A percentile compares a stretch with the other conserved stretches of the same genome.
phyloP scores from a whole-genome alignment of 2,113 vertebrate species.

The Pomatostomus ruficeps region DNA sequence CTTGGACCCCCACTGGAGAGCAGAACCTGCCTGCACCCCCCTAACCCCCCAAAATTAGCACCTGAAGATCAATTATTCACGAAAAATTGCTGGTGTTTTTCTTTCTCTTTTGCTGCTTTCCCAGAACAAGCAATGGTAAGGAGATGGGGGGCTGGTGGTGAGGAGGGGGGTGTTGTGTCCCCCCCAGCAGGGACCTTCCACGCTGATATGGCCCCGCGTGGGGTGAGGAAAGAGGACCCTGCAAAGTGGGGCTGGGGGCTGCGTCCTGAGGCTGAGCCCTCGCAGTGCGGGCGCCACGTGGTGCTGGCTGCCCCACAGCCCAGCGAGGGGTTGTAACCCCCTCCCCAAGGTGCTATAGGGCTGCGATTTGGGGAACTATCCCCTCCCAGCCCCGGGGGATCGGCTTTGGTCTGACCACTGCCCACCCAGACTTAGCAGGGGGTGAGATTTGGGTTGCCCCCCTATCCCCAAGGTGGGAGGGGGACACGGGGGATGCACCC shows the following conservation, averaged over 20 bases:
- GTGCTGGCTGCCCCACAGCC: not conserved
- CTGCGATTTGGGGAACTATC: not conserved
- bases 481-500: fast-evolving
- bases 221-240: not conserved
- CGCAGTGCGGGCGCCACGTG: fast-evolving
- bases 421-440: fast-evolving
- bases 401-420: not conserved
- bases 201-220: not conserved
- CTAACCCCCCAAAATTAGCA: not conserved
- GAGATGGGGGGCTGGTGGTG: fast-evolving
- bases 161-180: not conserved
- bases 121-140: not conserved
- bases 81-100: not conserved
- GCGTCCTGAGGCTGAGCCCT: not conserved
- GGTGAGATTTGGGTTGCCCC: not conserved
- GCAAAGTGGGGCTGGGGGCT: not conserved
- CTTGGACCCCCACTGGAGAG: not conserved
- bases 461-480: fast-evolving
- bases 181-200: not conserved
- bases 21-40: not conserved
- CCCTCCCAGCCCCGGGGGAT: fast-evolving
- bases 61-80: not conserved
- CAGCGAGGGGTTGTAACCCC: fast-evolving
- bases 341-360: fast-evolving
- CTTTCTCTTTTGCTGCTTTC: not conserved